Evolutionary conservation across 30 jellyfish, hydroid and myxozoan species (phyloP).

Genomic region (Aurelia coerulea): DNA sequence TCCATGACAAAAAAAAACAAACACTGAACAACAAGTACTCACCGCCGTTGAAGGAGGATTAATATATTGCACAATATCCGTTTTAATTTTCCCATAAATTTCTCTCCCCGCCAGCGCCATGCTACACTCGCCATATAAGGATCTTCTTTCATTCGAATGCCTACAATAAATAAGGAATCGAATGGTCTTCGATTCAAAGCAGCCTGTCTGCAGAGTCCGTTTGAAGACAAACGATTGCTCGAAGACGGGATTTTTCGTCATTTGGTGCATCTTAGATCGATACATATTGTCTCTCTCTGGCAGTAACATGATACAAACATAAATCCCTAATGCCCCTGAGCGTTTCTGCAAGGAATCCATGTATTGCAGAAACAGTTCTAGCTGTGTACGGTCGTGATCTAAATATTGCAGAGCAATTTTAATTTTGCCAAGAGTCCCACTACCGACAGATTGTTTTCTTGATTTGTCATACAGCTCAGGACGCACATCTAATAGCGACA

Average conservation of each 20-base stretch:
- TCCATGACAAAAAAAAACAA: no score
- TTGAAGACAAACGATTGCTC: constrained; percentile 52
- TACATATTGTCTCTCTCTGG: constrained; percentile 55
- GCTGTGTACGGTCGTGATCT: neutral
- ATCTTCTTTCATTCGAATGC: constrained; percentile 10
- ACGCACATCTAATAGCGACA: neutral
- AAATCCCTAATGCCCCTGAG: neutral
- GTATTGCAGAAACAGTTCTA: neutral
- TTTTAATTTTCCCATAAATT: neutral
- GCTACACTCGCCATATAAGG: constrained; percentile 18
- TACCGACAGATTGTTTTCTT: constrained; percentile 6
- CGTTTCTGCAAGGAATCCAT: neutral
- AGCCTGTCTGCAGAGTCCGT: constrained; percentile 10
- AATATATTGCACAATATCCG: neutral
- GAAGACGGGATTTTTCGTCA: constrained; percentile 29
- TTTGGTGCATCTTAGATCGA: constrained; percentile 30
- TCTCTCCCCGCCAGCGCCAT: neutral
- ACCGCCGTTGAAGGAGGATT: neutral
- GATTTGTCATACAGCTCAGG: constrained; percentile 40
- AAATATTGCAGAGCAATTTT: neutral
- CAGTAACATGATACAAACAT: constrained; percentile 20
- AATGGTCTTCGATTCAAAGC: constrained; percentile 28
- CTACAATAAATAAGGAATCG: constrained; percentile 23
- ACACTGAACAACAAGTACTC: neutral
- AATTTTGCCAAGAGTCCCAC: constrained; percentile 23